Base-by-base conservation (phyloP, 37 sponge, comb jelly and placozoan species). In the Lycopodina hypogea region DNA sequence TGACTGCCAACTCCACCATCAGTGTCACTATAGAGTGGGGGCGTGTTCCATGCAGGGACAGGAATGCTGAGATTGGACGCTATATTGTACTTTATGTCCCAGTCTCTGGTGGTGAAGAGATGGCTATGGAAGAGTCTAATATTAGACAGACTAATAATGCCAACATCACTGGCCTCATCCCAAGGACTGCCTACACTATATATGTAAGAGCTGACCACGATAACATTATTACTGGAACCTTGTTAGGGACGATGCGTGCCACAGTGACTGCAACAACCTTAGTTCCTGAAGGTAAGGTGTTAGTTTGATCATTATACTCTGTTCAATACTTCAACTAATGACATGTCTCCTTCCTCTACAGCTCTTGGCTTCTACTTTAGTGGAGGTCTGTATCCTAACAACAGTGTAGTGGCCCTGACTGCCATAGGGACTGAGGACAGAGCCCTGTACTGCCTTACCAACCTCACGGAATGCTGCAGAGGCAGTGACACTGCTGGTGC, bases 391-490 rank as follows among this genome's bases (percentile, higher is more conserved):
- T 78, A 69, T 55, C 30, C 18, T 37, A 69, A 79, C 79, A 68
- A 69, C 58, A 69, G 69, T 53, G 26, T 56, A 26, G 79, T 79
- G 79, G 35, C 56, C 39, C 35, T 32, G 40, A 36, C 37, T 68
- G 79, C 66, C 26, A 56, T 79, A 66, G 79, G 79, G 12, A 38
- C 15, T 36, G 58, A 40, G 28, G 52, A 23, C 32, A 33, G 0
- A 22, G 69, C 79, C 32, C 79, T 79, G 69, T 1, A 55, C 79
- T 79, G 79, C 24, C 69, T 56, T 24, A 68, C 69, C 51, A 18
- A 9, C 18, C 22, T 8, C 21, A 17, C 41, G 15, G 58, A 56
- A 11, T 69, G 69, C 66, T 77, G 78, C 14, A 37, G 60, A 18
- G 18, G 35, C 6, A 35, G 36, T 35, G 68, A 67, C 37, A 45